Conservation (phyloP, 1,140 invertebrate species). For the Stegodyphus mimosarum region DNA sequence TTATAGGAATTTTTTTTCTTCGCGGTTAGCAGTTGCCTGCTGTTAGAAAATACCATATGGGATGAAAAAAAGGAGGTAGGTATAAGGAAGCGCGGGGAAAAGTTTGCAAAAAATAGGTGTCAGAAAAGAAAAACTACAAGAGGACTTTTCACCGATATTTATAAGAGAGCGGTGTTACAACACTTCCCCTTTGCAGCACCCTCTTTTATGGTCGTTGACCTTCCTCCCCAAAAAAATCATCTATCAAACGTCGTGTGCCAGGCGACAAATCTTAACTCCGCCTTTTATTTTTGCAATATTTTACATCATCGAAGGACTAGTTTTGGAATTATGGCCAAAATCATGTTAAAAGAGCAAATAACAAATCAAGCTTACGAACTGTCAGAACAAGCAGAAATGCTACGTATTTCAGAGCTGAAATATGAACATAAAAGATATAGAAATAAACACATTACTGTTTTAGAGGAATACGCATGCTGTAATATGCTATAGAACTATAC, state of each 20-base stretch:
- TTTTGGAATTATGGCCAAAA: no score
- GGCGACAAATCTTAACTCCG: constrained; percentile 34
- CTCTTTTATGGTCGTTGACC: constrained; percentile 53
- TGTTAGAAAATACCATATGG: constrained; percentile 40
- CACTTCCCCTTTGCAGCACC: constrained; percentile 31
- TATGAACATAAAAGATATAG: no score
- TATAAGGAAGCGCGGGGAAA: background rate
- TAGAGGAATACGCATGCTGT: no score
- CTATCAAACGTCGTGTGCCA: constrained; percentile 43
- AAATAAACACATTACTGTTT: no score
- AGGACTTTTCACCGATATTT: constrained; percentile 44
- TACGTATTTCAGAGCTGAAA: no score
- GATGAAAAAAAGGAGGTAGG: constrained; percentile 20
- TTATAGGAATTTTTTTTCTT: constrained; percentile 19
- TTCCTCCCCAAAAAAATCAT: background rate
- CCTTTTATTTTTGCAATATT: no score
- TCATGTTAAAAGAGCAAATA: no score
- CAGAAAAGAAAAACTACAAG: constrained; percentile 54
- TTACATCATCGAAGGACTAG: no score
- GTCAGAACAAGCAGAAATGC: no score
- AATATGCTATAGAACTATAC: no score
- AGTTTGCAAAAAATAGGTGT: constrained; percentile 44
- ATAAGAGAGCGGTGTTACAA: constrained; percentile 38
- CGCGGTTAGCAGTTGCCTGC: background rate
- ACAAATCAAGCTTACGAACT: no score